Conservation (phyloP, 1,140 invertebrate genomes). For the Tribolium castaneum region DNA sequence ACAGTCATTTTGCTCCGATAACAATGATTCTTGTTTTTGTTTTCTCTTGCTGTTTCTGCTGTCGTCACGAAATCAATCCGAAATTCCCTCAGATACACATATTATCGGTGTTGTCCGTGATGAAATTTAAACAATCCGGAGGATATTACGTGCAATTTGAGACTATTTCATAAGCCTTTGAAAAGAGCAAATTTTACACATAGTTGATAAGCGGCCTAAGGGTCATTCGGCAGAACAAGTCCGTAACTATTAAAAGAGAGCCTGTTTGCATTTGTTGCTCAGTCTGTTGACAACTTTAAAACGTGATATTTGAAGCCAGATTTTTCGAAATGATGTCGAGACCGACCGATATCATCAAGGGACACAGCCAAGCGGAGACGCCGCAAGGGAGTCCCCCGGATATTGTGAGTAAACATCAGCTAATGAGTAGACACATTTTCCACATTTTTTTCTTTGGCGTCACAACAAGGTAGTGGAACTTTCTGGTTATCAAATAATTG, state of each 20-base stretch:
- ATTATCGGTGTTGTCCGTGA: constrained; percentile 16
- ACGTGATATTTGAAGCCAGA: background rate
- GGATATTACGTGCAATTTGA: constrained; percentile 6
- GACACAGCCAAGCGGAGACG: background rate
- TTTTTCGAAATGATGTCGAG: constrained; percentile 49
- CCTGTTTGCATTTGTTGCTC: constrained; percentile 30
- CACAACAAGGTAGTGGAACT: background rate
- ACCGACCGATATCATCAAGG: constrained; percentile 46
- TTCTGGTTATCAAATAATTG: background rate
- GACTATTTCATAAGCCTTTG: constrained; percentile 7
- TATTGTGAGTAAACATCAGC: constrained; percentile 48
- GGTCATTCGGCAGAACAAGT: constrained; percentile 37
- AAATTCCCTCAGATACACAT: background rate
- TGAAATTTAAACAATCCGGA: constrained; percentile 4
- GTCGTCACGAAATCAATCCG: background rate
- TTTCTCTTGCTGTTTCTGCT: background rate
- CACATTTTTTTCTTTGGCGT: background rate
- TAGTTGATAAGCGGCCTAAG: constrained; percentile 25
- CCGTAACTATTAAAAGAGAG: constrained; percentile 30
- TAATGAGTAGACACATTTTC: background rate
- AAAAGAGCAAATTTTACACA: constrained; percentile 11
- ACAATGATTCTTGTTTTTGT: background rate
- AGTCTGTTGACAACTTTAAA: constrained; percentile 34
- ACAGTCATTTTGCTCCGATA: background rate
- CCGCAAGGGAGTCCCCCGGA: constrained; percentile 51